These are phyloP conservation scores for Cirrhinus molitorella DNA, from an alignment of 2,797 vertebrate genomes.

Conservation along the genomic window DNA sequence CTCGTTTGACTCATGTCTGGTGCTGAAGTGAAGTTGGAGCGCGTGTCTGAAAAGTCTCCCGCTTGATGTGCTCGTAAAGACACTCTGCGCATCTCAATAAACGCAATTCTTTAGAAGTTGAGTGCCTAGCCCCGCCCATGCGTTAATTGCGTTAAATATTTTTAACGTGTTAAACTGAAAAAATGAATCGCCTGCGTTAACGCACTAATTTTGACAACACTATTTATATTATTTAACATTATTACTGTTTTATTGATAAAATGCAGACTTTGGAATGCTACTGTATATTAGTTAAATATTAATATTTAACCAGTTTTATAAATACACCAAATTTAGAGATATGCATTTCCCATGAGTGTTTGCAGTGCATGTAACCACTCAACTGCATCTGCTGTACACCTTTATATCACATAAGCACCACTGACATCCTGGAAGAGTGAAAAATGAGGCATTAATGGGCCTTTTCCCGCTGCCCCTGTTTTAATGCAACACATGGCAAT, in stretches of 20 bases:
- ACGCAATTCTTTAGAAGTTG: too few relatives aligned
- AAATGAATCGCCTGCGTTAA: too few relatives aligned
- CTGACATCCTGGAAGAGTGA: conserved; percentile 43
- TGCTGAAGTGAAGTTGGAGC: too few relatives aligned
- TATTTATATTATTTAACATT: too few relatives aligned
- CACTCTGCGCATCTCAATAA: too few relatives aligned
- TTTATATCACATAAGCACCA: conserved; percentile 21
- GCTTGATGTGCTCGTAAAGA: too few relatives aligned
- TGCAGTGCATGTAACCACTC: background rate
- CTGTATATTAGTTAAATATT: background rate
- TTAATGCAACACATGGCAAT: conserved; percentile 62
- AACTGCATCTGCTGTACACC: conserved; percentile 20
- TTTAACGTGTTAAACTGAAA: too few relatives aligned
- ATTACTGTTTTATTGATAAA: background rate
- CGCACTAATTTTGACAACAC: too few relatives aligned
- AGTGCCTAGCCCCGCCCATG: too few relatives aligned
- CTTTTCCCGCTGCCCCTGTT: conserved; percentile 43
- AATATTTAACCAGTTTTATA: background rate
- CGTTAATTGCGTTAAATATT: too few relatives aligned
- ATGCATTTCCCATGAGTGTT: background rate
- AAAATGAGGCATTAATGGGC: conserved; percentile 51
- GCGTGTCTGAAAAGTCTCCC: too few relatives aligned
- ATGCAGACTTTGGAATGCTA: background rate
- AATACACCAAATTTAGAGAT: background rate
- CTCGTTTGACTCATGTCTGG: too few relatives aligned